Evolutionary conservation across 2,888 invertebrate species (phyloP).

Genomic region (Corythucha ciliata): DNA sequence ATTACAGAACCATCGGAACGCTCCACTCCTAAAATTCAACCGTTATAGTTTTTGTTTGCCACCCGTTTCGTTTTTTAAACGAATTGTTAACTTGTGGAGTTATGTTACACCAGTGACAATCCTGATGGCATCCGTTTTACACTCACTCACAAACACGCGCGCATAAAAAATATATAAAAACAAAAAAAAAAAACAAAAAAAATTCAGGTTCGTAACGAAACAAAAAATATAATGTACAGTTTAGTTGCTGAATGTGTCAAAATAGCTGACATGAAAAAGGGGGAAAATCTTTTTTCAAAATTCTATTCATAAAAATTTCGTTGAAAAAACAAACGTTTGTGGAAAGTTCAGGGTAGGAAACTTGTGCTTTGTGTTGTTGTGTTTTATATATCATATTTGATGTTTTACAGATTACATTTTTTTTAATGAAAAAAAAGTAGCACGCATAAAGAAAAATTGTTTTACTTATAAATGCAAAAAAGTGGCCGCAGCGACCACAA

Average conservation of each 20-base stretch:
- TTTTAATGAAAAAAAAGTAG: slow-evolving; percentile 20
- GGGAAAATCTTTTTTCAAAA: slow-evolving; percentile 10
- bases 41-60: too few relatives aligned
- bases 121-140: too few relatives aligned
- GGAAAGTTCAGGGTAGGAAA: slow-evolving; percentile 29
- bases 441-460: slow-evolving; percentile 19
- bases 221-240: too few relatives aligned
- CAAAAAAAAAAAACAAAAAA: too few relatives aligned
- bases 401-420: slow-evolving; percentile 25
- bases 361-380: slow-evolving; percentile 30
- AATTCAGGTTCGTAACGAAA: too few relatives aligned
- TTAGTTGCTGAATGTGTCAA: too few relatives aligned
- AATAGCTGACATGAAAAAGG: too few relatives aligned
- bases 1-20: not conserved
- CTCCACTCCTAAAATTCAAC: not conserved
- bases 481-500: slow-evolving; percentile 9
- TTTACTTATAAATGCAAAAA: slow-evolving; percentile 15
- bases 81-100: too few relatives aligned
- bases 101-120: too few relatives aligned
- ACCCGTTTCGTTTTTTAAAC: too few relatives aligned
- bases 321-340: slow-evolving; percentile 12
- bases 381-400: slow-evolving; percentile 22
- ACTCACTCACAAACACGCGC: too few relatives aligned
- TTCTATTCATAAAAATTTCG: slow-evolving; percentile 8
- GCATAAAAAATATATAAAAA: too few relatives aligned